Percentiles rank a stretch among this genome's conserved stretches.
Evolutionary conservation across 2,888 invertebrate genomes (phyloP).

Genomic region (Clepsis dumicolana): DNA sequence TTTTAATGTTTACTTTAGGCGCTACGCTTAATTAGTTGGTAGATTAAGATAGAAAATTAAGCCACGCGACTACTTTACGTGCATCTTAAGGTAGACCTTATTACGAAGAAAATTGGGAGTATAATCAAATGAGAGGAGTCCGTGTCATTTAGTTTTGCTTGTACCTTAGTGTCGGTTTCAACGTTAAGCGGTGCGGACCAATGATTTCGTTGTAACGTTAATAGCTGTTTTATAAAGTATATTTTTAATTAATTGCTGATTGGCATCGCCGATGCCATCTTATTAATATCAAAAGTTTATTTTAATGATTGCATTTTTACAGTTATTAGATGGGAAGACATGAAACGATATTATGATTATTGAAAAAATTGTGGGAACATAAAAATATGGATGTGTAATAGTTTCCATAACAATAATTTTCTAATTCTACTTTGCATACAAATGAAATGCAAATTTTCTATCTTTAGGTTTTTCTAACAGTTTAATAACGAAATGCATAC

Average conservation of each 20-base stretch:
- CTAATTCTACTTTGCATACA: no score
- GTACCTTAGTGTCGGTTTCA: conserved; percentile 16
- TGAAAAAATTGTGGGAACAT: conserved; percentile 9
- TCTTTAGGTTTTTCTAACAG: no score
- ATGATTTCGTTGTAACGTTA: conserved; percentile 51
- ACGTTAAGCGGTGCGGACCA: conserved; percentile 60
- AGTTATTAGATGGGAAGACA: conserved; percentile 21
- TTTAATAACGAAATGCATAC: no score
- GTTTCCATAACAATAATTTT: no score
- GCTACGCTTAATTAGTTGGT: conserved; percentile 70
- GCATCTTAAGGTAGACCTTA: not conserved
- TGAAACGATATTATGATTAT: conserved; percentile 15
- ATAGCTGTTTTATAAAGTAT: conserved; percentile 49
- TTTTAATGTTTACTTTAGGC: conserved; percentile 62
- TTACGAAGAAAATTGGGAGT: not conserved
- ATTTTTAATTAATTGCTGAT: conserved; percentile 52
- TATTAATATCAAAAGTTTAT: conserved; percentile 25
- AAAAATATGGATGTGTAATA: no score
- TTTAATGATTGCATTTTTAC: conserved; percentile 35
- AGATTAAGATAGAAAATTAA: conserved; percentile 53
- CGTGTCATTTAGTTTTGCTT: conserved; percentile 1
- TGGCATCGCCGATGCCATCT: conserved; percentile 25
- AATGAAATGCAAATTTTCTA: no score
- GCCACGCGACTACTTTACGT: not conserved
- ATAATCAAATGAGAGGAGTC: not conserved